These are phyloP conservation scores for Parnassius orleans DNA, from an alignment of 2,888 invertebrate genomes.

Conservation along the genomic window DNA sequence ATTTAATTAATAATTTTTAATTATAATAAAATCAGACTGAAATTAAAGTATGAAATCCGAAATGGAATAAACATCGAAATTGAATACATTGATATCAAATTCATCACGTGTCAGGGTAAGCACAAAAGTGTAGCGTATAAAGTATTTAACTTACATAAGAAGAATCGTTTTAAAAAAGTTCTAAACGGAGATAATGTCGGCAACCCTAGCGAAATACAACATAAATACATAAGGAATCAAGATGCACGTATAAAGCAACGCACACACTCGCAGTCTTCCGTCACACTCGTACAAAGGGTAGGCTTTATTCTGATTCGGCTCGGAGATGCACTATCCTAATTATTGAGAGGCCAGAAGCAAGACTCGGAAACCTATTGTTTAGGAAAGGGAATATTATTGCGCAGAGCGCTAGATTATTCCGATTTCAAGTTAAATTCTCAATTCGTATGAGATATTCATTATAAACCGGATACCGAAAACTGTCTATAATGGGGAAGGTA, in stretches of 20 bases:
- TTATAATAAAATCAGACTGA: too few species aligned
- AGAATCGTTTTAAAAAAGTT: too few species aligned
- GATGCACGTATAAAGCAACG: conserved; percentile 48
- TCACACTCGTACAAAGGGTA: conserved; percentile 61
- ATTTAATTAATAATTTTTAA: too few species aligned
- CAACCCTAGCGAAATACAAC: conserved; percentile 40
- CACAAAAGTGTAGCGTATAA: too few species aligned
- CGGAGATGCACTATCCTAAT: conserved; percentile 85
- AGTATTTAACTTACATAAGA: too few species aligned
- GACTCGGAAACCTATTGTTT: conserved; percentile 55
- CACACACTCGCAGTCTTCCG: conserved; percentile 44
- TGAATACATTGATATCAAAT: too few species aligned
- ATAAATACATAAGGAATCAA: conserved; percentile 61
- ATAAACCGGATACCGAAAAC: background rate
- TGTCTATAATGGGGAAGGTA: background rate
- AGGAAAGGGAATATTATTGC: conserved; percentile 45
- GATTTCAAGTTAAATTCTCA: conserved; percentile 14
- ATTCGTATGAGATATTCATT: background rate
- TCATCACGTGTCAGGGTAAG: too few species aligned
- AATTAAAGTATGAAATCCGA: too few species aligned
- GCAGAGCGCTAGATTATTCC: conserved; percentile 24
- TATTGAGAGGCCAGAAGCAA: conserved; percentile 67
- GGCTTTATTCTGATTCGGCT: conserved; percentile 77
- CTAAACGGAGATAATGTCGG: conserved; percentile 2
- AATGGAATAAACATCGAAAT: too few species aligned